phyloP scores from a whole-genome alignment of 2,888 invertebrate genomes.

The Strigamia maritima region DNA sequence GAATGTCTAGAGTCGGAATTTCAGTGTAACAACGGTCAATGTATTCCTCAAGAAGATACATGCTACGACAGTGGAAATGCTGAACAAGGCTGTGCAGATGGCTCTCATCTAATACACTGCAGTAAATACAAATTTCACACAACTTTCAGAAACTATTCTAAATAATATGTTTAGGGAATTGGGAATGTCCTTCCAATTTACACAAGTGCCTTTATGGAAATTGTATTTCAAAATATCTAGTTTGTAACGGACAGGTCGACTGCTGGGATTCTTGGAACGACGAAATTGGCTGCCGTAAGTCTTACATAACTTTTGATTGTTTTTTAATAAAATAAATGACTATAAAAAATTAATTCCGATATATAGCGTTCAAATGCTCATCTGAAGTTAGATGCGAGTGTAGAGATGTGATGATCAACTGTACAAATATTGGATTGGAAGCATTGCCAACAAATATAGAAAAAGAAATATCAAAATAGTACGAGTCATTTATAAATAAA shows the following conservation, averaged over 20 bases:
- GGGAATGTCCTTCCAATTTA: constrained; percentile 48
- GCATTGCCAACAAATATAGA: constrained; percentile 50
- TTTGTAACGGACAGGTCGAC: constrained; percentile 53
- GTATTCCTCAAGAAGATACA: constrained; percentile 47
- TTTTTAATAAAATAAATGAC: neutral
- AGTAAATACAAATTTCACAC: constrained; percentile 49
- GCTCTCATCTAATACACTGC: constrained; percentile 53
- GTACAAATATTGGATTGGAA: constrained; percentile 49
- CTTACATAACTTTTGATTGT: too few species aligned
- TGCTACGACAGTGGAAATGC: constrained; percentile 48
- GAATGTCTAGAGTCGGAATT: constrained; percentile 47
- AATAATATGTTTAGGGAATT: constrained; percentile 47
- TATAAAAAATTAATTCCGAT: neutral
- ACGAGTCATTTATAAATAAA: constrained; percentile 44
- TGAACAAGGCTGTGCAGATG: constrained; percentile 51
- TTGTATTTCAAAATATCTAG: constrained; percentile 51
- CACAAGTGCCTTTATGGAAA: constrained; percentile 55
- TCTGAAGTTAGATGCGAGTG: constrained; percentile 51
- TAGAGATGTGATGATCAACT: constrained; percentile 53
- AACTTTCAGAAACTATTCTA: neutral
- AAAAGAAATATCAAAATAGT: constrained; percentile 50
- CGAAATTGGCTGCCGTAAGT: constrained; percentile 52
- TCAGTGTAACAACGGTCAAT: constrained; percentile 51
- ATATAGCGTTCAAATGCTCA: constrained; percentile 53
- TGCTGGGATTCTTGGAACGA: constrained; percentile 54